These are phyloP conservation scores for Lasioglossum figueresi DNA, from an alignment of 2,888 invertebrate species.

Conservation along the genomic window DNA sequence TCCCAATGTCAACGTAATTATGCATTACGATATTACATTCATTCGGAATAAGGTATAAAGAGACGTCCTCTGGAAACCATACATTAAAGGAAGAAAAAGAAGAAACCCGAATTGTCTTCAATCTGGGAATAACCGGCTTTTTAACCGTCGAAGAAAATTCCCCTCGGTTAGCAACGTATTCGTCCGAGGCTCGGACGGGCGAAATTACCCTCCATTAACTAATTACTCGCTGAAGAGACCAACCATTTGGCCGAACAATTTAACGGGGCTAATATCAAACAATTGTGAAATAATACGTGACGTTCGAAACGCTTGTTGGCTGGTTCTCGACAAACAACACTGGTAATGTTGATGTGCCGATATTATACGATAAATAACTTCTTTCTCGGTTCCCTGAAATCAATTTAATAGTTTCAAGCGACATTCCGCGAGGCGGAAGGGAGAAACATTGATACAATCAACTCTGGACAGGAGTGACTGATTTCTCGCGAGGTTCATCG, in stretches of 20 bases:
- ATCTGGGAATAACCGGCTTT: conserved; percentile 11
- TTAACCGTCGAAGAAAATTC: conserved; percentile 10
- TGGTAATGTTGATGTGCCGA: not conserved
- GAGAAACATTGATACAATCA: not conserved
- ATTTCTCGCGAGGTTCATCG: not conserved
- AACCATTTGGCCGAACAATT: conserved; percentile 1
- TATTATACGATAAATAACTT: not conserved
- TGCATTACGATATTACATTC: not conserved
- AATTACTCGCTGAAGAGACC: conserved; percentile 6
- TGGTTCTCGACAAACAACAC: not conserved
- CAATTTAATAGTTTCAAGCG: not conserved
- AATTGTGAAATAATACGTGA: conserved; percentile 6
- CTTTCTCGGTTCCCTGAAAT: not conserved
- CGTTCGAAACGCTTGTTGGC: not conserved
- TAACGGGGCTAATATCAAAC: not conserved
- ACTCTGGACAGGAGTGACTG: not conserved
- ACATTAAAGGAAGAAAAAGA: not conserved
- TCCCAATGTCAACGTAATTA: not conserved
- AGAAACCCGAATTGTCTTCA: not conserved
- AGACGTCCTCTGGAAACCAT: not conserved
- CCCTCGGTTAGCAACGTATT: conserved; percentile 6
- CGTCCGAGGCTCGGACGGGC: not conserved
- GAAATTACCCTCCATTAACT: conserved; percentile 31
- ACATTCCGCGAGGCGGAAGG: not conserved
- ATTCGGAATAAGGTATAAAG: not conserved